A percentile compares a stretch with the other conserved stretches of the same genome.
Conservation (phyloP, 2,888 invertebrate genomes). For the Leucozona laternaria region DNA sequence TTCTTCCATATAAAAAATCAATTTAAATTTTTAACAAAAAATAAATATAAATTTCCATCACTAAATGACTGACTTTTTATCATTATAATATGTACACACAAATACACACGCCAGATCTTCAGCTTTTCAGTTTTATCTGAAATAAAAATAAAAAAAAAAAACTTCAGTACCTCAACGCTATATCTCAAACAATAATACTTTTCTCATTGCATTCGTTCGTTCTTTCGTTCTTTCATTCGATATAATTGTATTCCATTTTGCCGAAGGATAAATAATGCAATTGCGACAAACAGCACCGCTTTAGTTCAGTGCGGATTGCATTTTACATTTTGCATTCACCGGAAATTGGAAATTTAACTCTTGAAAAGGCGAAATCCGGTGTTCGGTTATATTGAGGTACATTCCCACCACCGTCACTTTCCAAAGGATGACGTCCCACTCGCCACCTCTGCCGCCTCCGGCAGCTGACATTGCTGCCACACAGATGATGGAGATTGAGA, state of each 20-base stretch:
- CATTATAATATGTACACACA: not conserved
- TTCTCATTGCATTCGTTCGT: conserved; percentile 58
- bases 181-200: conserved; percentile 47
- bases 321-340: conserved; percentile 68
- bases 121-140: conserved; percentile 18
- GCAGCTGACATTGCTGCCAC: not conserved
- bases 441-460: not conserved
- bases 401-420: not conserved
- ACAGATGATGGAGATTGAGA: conserved; percentile 33
- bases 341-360: conserved; percentile 74
- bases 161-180: conserved; percentile 17
- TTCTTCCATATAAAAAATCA: conserved; percentile 1
- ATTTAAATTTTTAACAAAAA: conserved; percentile 10
- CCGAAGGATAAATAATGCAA: conserved; percentile 70
- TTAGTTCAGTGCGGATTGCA: conserved; percentile 49
- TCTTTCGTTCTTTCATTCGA: conserved; percentile 24
- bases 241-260: conserved; percentile 67
- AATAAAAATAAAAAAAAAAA: not conserved
- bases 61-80: conserved; percentile 18
- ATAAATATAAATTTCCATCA: conserved; percentile 2
- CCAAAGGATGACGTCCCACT: not conserved
- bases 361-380: conserved; percentile 61
- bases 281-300: conserved; percentile 50
- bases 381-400: not conserved
- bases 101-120: conserved; percentile 1